Percentiles rank a stretch among this genome's conserved stretches.
phyloP scores from a whole-genome alignment of 2,888 invertebrate genomes.

The Drosophila melanocephala region DNA sequence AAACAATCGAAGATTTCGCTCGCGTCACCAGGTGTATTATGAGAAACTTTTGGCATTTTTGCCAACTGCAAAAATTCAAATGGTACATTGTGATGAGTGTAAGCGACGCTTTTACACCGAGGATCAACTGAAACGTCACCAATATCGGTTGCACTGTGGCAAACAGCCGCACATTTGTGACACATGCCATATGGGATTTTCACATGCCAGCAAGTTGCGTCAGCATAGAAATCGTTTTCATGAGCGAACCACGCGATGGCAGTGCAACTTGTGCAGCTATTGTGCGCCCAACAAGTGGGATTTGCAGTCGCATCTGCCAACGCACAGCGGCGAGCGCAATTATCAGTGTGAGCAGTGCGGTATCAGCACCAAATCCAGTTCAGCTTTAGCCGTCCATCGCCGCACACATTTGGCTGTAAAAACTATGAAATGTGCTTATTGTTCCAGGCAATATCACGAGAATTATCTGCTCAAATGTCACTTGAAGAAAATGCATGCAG shows the following conservation, averaged over 20 bases:
- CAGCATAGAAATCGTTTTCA: conserved; percentile 45
- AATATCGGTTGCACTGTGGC: conserved; percentile 36
- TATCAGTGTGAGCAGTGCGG: conserved; percentile 59
- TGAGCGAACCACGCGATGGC: conserved; percentile 24
- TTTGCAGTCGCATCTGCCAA: conserved; percentile 28
- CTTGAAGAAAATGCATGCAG: conserved; percentile 31
- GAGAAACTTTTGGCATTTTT: conserved; percentile 37
- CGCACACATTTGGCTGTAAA: conserved; percentile 40
- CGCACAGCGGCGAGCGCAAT: conserved; percentile 44
- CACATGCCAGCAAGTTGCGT: conserved; percentile 31
- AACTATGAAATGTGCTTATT: conserved; percentile 33
- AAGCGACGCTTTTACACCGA: conserved; percentile 35
- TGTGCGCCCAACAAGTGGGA: conserved; percentile 53
- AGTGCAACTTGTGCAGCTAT: conserved; percentile 49
- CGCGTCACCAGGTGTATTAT: conserved; percentile 36
- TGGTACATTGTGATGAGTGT: conserved; percentile 45
- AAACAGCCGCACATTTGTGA: conserved; percentile 39
- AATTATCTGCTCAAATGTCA: conserved; percentile 52
- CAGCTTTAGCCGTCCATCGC: conserved; percentile 51
- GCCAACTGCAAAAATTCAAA: conserved; percentile 32
- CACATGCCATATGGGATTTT: conserved; percentile 35
- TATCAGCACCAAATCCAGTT: conserved; percentile 39
- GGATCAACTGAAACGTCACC: conserved; percentile 44
- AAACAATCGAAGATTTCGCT: conserved; percentile 9
- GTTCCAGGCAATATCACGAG: conserved; percentile 43